phyloP scores from a whole-genome alignment of 2,797 vertebrate species.

The Rallus crepitans region DNA sequence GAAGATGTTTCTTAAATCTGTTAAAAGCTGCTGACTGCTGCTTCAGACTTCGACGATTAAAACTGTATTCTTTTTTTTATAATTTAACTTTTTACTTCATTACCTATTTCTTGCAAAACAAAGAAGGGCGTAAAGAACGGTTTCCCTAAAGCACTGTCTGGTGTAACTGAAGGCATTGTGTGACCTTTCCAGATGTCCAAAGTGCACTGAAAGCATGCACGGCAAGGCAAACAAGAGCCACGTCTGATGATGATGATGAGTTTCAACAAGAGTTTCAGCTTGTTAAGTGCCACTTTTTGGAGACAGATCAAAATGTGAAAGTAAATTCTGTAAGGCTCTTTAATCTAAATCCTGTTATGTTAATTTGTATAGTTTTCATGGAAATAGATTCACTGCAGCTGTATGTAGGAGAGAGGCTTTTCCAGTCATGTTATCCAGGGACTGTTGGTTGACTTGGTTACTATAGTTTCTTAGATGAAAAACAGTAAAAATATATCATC shows the following conservation, averaged over 20 bases:
- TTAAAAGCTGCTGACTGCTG: not conserved
- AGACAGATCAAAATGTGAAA: conserved; percentile 22
- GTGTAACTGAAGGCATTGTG: not conserved
- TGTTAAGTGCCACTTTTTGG: not conserved
- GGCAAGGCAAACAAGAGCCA: not conserved
- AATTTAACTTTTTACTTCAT: not conserved
- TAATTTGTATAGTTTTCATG: not conserved
- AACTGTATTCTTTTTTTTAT: not conserved
- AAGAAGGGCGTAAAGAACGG: not conserved
- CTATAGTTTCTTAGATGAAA: not conserved
- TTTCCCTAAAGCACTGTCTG: not conserved
- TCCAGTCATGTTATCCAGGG: not conserved
- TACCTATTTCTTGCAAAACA: not conserved
- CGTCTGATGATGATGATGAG: not conserved
- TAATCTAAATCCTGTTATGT: not conserved
- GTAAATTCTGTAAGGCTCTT: not conserved
- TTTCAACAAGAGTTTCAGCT: not conserved
- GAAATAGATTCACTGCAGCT: not conserved
- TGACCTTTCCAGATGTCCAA: not conserved
- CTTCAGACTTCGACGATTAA: not conserved
- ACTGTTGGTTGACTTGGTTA: not conserved
- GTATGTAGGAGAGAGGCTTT: not conserved
- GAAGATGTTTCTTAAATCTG: not conserved
- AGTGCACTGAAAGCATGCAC: not conserved
- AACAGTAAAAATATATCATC: not conserved